Evolutionary conservation across 1,140 invertebrate genomes (phyloP).

Genomic region (Cotesia glomerata): DNA sequence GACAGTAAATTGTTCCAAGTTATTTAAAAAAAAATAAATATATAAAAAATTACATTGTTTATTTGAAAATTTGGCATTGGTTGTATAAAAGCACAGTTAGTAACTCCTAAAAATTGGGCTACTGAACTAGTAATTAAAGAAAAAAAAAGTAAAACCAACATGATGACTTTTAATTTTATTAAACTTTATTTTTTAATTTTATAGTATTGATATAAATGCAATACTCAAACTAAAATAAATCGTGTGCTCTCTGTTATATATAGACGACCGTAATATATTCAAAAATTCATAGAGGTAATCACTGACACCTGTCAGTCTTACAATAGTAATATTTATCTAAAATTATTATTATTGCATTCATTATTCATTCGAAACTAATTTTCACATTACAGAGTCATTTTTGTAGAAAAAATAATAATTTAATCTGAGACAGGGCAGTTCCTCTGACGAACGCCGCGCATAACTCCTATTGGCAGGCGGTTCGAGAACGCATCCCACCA

Average conservation of each 20-base stretch:
- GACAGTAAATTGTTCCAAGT: too few relatives aligned
- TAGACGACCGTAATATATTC: too few relatives aligned
- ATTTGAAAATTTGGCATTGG: conserved; percentile 1
- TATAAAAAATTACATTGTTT: not conserved
- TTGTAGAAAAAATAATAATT: too few relatives aligned
- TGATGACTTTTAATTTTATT: not conserved
- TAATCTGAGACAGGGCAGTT: too few relatives aligned
- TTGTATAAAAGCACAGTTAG: not conserved
- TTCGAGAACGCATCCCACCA: too few relatives aligned
- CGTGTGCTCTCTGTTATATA: too few relatives aligned
- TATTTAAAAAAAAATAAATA: too few relatives aligned
- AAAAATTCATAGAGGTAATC: not conserved
- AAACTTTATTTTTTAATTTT: not conserved
- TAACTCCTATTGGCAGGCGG: too few relatives aligned
- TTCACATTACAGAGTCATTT: too few relatives aligned
- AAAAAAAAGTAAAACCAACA: not conserved
- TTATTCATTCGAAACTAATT: not conserved
- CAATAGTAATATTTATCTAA: not conserved
- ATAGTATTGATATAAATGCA: too few relatives aligned
- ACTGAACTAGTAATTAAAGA: not conserved
- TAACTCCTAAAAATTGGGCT: not conserved
- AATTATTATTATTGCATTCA: not conserved
- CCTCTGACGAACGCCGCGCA: too few relatives aligned
- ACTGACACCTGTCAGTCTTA: not conserved
- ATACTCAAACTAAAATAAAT: too few relatives aligned